Evolutionary conservation across 2,113 vertebrate genomes (phyloP).

Genomic region (Holacanthus passer): DNA sequence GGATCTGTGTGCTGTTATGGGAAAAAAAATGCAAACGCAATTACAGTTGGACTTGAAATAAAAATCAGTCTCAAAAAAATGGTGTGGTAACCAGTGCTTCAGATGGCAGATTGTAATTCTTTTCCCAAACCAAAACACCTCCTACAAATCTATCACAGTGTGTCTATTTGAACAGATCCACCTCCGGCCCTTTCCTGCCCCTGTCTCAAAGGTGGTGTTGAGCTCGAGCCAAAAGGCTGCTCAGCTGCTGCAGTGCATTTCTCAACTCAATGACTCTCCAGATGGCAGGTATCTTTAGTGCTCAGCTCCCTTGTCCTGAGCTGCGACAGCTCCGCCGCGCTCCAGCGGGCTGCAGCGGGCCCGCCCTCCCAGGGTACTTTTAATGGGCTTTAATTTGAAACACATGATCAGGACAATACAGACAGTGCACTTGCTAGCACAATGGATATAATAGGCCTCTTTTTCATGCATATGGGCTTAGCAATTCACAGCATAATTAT

Average conservation of each 20-base stretch:
- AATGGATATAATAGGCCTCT: conserved; percentile 44
- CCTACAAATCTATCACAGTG: conserved; percentile 3
- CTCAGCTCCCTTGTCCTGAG: conserved; percentile 60
- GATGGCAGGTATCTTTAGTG: conserved; percentile 75
- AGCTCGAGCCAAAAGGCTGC: conserved; percentile 48
- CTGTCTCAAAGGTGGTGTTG: conserved; percentile 42
- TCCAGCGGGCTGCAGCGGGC: conserved; percentile 39
- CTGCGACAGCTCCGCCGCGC: conserved; percentile 56
- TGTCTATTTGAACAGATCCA: conserved; percentile 3
- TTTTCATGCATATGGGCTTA: conserved; percentile 41
- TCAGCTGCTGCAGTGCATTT: conserved; percentile 66
- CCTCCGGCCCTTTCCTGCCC: conserved; percentile 21
- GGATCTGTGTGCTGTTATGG: background rate
- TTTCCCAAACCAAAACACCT: conserved; percentile 7
- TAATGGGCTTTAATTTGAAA: conserved; percentile 75
- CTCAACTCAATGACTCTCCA: conserved; percentile 72
- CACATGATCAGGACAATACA: conserved; percentile 63
- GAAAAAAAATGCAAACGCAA: background rate
- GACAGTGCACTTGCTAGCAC: conserved; percentile 44
- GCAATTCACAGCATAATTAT: conserved; percentile 51
- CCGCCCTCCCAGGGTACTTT: conserved; percentile 51
- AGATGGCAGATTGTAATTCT: background rate
- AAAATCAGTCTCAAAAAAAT: background rate
- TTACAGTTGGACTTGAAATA: background rate
- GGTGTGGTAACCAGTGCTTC: background rate